These are phyloP conservation scores for Ginglymostoma cirratum DNA, from an alignment of 2,113 vertebrate genomes.

Conservation along the genomic window DNA sequence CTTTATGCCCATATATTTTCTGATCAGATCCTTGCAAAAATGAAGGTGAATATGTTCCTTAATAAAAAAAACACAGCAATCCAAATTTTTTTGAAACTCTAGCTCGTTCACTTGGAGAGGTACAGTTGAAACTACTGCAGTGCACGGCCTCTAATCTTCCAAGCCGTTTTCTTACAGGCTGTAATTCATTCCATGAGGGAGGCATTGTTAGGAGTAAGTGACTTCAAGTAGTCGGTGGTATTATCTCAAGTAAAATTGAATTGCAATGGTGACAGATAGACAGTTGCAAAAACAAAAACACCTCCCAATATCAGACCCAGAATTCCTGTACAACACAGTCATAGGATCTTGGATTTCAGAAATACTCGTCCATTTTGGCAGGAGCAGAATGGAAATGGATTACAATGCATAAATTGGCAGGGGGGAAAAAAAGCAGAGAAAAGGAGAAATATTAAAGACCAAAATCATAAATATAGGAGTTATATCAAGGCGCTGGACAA, in stretches of 20 bases:
- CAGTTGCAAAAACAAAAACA: background rate
- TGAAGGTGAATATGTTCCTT: no score
- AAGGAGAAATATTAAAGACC: background rate
- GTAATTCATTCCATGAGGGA: background rate
- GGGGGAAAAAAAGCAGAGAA: background rate
- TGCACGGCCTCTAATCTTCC: background rate
- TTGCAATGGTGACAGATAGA: background rate
- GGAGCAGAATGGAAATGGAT: background rate
- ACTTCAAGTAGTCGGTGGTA: background rate
- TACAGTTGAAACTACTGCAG: background rate
- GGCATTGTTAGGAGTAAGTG: background rate
- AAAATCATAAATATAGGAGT: background rate
- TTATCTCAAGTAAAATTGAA: background rate
- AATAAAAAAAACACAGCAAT: no score
- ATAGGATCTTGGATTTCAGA: background rate
- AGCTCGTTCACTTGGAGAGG: no score
- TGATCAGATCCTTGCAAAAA: no score
- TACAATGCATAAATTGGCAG: background rate
- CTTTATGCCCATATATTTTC: no score
- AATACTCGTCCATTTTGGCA: background rate
- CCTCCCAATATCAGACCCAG: background rate
- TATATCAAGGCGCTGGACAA: background rate
- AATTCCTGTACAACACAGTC: background rate
- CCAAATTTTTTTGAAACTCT: no score
- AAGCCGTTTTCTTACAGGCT: no score